Evolutionary conservation across 2,888 invertebrate genomes (phyloP), one percentile per base, ranked within the genome.

Genomic region (Heteropelma amictum): DNA sequence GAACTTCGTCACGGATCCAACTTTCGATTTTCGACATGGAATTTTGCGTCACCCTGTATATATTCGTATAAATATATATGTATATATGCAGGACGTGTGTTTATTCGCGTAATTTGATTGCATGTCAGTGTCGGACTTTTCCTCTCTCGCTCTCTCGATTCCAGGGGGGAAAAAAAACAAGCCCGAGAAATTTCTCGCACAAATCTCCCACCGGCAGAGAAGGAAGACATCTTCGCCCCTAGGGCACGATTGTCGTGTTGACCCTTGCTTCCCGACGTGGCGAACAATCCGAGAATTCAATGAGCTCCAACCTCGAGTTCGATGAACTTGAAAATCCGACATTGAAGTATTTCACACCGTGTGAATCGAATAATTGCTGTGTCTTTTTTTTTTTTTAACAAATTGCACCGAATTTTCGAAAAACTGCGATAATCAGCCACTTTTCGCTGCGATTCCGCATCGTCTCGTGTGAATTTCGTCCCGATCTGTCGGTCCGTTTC

Each of bases 171-270:
- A 63, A 53, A 70, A 63, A 63, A 33, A 63, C 53, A 53, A 70
- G 49, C 23, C 26, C 42, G 23, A 28, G 58, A 42, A 23, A 42
- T 42, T 40, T 28, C 28, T 42, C 42, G 58, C 58, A 42, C 28
- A 28, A 28, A 58, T 28, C n/a, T 28, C 30, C 30, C 45, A 12
- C 28, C 28, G 26, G 21, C 4, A 28, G 40, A 38, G 63, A 64
- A n/a, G n/a, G n/a, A n/a, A n/a, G n/a, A n/a, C n/a, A 64, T 64
- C 38, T 12, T 7, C 63, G 26, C 10, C 51, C 26, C 17, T 49
- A n/a, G 51, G 38, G 38, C 63, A 64, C 63, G 63, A 64, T 64
- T 64, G 51, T 64, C 63, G 51, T 51, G 51, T 64, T 64, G 51
- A 12, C 51, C 63, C 51, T 51, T 64, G 51, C 40, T 51, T 51